Percentiles rank a stretch among this genome's conserved stretches.
These are phyloP conservation scores for Ceratina japonica DNA, from an alignment of 1,140 invertebrate genomes.

Conservation along the genomic window DNA sequence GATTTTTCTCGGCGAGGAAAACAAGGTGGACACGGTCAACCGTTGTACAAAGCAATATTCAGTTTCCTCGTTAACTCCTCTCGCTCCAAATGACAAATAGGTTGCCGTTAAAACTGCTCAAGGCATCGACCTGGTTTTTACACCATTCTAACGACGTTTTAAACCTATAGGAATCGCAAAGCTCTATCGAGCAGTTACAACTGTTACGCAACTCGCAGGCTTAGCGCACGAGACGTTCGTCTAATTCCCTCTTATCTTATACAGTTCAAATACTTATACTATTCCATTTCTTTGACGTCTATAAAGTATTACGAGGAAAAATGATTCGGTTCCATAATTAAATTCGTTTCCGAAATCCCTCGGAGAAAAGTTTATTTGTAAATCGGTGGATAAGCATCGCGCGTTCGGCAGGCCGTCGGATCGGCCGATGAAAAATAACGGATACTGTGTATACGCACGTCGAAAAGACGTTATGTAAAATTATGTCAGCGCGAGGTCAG, in stretches of 20 bases:
- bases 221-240: no score
- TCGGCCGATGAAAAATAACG: conserved; percentile 15
- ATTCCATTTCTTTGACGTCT: no score
- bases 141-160: conserved; percentile 16
- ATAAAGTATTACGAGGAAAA: no score
- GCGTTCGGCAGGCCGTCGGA: background rate
- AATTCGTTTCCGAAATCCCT: background rate
- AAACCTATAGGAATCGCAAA: conserved; percentile 17
- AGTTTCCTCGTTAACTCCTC: conserved; percentile 32
- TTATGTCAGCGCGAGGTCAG: conserved; percentile 21
- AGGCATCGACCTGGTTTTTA: conserved; percentile 32
- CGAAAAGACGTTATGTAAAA: conserved; percentile 25
- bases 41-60: conserved; percentile 32
- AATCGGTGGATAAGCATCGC: background rate
- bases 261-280: no score
- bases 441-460: background rate
- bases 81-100: conserved; percentile 32
- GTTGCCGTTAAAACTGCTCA: conserved; percentile 32
- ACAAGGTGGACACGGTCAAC: conserved; percentile 11
- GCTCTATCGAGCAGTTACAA: background rate
- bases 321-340: no score
- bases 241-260: background rate
- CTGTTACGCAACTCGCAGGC: background rate
- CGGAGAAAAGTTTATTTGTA: no score
- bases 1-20: conserved; percentile 1